Percentiles rank a stretch among this genome's conserved stretches.
Evolutionary conservation across 2,113 vertebrate genomes (phyloP).

Genomic region (Vulpes lagopus): DNA sequence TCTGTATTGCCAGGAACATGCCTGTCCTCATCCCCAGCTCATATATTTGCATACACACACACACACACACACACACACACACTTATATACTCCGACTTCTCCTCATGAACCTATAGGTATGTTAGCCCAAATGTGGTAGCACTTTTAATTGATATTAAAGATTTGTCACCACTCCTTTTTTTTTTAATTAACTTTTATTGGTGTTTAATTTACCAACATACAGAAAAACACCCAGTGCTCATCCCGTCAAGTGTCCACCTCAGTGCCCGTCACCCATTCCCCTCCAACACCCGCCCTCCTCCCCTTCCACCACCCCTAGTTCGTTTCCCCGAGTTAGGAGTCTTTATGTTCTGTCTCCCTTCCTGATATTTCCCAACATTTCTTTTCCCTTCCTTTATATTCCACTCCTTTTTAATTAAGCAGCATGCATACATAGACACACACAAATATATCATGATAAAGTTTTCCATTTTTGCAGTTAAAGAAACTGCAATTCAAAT

Average conservation of each 20-base stretch:
- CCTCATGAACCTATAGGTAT: not conserved
- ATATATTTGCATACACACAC: not conserved
- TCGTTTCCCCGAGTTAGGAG: too few relatives aligned
- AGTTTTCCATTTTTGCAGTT: conserved; percentile 34
- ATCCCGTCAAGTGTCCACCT: too few relatives aligned
- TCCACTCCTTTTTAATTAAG: not conserved
- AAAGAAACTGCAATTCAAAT: not conserved
- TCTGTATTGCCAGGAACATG: not conserved
- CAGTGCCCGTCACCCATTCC: too few relatives aligned
- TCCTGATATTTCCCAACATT: too few relatives aligned
- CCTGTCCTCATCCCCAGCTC: not conserved
- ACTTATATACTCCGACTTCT: not conserved
- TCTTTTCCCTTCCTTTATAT: too few relatives aligned
- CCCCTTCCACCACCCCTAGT: too few relatives aligned
- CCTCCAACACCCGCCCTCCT: too few relatives aligned
- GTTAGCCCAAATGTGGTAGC: not conserved
- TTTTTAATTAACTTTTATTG: conserved; percentile 19
- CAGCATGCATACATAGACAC: not conserved
- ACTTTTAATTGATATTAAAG: not conserved
- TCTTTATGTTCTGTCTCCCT: too few relatives aligned
- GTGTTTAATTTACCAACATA: too few relatives aligned
- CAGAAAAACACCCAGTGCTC: too few relatives aligned
- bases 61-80: not conserved
- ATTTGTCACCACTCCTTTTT: not conserved
- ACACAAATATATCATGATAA: not conserved